These are phyloP conservation scores for Eubasilissa regina DNA, from an alignment of 1,140 invertebrate species.

Conservation along the genomic window DNA sequence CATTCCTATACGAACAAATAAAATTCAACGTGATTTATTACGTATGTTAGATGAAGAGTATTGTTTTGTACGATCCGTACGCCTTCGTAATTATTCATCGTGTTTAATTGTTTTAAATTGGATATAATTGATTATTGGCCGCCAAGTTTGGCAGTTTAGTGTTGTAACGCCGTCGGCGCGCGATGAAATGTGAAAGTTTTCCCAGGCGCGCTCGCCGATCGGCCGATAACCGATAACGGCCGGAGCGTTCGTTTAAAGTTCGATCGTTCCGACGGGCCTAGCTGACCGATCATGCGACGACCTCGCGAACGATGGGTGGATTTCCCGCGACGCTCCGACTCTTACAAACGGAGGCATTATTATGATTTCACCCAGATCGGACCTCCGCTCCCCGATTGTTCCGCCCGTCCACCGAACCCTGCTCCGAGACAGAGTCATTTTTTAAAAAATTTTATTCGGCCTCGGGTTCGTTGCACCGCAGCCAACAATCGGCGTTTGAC, in stretches of 20 bases:
- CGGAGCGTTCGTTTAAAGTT: not conserved
- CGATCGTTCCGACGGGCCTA: not conserved
- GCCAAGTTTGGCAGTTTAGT: constrained; percentile 11
- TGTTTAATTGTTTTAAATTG: constrained; percentile 37
- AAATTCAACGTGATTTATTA: no score
- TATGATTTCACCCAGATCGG: no score
- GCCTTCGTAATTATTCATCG: not conserved
- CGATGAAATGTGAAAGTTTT: not conserved
- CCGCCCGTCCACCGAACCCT: no score
- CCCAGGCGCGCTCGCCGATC: not conserved
- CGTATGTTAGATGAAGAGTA: no score
- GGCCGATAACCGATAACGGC: not conserved
- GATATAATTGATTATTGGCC: constrained; percentile 8
- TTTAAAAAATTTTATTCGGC: constrained; percentile 33
- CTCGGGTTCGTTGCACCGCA: constrained; percentile 26
- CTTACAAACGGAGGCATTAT: not conserved
- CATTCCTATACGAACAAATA: no score
- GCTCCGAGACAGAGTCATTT: constrained; percentile 13
- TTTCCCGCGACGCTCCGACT: not conserved
- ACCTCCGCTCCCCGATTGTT: no score
- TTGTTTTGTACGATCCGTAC: no score
- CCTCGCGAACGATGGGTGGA: not conserved
- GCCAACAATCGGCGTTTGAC: constrained; percentile 28
- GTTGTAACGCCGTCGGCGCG: constrained; percentile 1
- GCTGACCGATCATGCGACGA: constrained; percentile 18